A percentile compares a stretch with the other conserved stretches of the same genome.
Conservation (phyloP, 2,888 invertebrate species). For the Mantis religiosa region DNA sequence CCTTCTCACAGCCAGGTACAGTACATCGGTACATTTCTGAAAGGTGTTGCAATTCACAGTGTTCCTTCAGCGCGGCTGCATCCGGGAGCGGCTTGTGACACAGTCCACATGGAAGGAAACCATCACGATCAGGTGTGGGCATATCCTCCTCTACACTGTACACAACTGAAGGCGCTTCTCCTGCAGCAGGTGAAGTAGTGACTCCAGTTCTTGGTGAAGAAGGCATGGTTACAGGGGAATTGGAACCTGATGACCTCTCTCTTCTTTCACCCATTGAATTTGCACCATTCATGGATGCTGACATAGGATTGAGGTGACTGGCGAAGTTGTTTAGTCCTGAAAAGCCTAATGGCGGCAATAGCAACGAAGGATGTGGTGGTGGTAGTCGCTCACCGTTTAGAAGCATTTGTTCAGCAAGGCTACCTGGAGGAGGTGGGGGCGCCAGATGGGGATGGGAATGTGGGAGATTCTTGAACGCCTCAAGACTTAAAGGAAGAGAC, state of each 20-base stretch:
- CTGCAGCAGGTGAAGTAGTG: constrained; percentile 38
- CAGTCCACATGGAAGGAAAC: constrained; percentile 64
- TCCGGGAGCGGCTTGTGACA: constrained; percentile 63
- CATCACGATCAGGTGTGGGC: constrained; percentile 61
- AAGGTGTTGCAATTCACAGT: constrained; percentile 64
- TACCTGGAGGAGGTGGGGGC: constrained; percentile 45
- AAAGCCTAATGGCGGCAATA: constrained; percentile 54
- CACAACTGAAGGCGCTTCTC: constrained; percentile 43
- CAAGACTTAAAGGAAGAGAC: constrained; percentile 50
- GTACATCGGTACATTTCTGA: constrained; percentile 69
- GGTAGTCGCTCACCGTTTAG: constrained; percentile 50
- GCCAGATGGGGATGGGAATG: constrained; percentile 36
- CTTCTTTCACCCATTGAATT: constrained; percentile 31
- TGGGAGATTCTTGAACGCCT: constrained; percentile 58
- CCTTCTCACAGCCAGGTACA: constrained; percentile 70
- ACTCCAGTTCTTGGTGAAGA: constrained; percentile 45
- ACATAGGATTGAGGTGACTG: neutral
- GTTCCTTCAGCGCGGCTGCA: constrained; percentile 46
- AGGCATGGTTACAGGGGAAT: constrained; percentile 48
- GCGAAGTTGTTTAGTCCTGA: constrained; percentile 49
- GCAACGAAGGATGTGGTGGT: constrained; percentile 44
- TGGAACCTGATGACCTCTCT: constrained; percentile 51
- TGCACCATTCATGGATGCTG: constrained; percentile 9
- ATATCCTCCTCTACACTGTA: constrained; percentile 65
- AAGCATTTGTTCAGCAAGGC: constrained; percentile 47